Conservation (phyloP, 2,113 vertebrate species). For the Sapayoa aenigma region DNA sequence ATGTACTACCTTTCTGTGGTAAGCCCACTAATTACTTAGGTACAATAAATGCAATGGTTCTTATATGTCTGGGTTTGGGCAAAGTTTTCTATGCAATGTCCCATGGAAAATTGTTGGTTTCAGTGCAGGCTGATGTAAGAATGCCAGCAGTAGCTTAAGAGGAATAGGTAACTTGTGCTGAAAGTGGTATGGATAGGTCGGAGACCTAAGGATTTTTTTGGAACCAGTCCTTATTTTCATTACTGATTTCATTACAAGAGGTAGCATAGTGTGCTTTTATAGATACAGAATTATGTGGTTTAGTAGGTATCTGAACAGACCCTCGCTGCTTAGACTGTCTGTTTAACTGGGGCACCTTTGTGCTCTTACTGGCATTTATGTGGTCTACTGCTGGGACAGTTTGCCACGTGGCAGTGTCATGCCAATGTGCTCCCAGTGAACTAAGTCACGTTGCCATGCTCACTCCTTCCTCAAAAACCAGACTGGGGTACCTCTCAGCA, state of each 20-base stretch:
- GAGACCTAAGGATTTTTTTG: background rate
- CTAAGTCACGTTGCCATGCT: background rate
- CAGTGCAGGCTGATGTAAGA: fast-evolving
- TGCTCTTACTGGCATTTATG: background rate
- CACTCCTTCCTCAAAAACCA: background rate
- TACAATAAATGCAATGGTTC: background rate
- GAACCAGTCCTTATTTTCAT: background rate
- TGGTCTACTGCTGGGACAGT: background rate
- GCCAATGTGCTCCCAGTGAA: background rate
- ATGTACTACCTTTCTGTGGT: background rate
- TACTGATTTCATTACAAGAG: background rate
- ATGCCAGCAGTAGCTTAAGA: background rate
- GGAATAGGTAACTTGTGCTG: background rate
- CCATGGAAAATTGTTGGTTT: fast-evolving
- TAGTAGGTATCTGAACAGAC: background rate
- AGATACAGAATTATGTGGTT: background rate
- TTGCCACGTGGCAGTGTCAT: background rate
- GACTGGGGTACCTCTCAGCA: background rate
- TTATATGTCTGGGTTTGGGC: background rate
- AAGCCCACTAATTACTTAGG: background rate
- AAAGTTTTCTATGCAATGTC: fast-evolving
- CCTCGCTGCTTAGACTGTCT: background rate
- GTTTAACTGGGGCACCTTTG: background rate
- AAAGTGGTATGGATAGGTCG: background rate
- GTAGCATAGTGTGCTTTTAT: background rate